Conservation (phyloP, 2,888 invertebrate species). For the Trachelus tabidus region DNA sequence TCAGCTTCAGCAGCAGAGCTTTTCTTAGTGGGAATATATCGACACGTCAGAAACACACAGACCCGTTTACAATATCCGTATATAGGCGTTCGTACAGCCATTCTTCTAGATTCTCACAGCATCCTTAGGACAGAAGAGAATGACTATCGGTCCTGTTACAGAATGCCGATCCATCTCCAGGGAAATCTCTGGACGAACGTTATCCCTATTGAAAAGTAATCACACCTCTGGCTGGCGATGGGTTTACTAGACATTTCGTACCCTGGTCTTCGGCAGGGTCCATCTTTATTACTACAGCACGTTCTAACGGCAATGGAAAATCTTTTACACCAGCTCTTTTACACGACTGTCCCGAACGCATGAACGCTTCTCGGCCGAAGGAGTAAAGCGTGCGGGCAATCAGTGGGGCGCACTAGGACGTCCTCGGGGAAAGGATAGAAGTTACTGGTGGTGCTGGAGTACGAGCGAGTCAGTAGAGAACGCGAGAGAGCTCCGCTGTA, state of each 20-base stretch:
- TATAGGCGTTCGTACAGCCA: constrained; percentile 30
- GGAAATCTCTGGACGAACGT: background rate
- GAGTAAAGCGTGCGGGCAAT: background rate
- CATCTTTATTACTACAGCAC: background rate
- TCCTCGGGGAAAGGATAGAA: background rate
- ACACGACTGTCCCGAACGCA: background rate
- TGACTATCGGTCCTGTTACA: background rate
- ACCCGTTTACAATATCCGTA: constrained; percentile 52
- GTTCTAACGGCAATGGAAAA: background rate
- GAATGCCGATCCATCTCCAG: background rate
- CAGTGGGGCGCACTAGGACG: background rate
- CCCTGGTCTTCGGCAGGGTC: background rate
- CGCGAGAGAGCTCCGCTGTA: background rate
- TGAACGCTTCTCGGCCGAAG: background rate
- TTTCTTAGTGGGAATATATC: constrained; percentile 64
- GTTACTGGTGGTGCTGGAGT: background rate
- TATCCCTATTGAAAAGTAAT: background rate
- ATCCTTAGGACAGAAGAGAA: background rate
- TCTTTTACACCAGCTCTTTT: background rate
- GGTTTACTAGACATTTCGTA: background rate
- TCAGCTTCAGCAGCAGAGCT: constrained; percentile 65
- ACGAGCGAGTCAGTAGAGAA: background rate
- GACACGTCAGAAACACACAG: constrained; percentile 60
- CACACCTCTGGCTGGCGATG: background rate
- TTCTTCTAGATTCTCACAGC: background rate